Evolutionary conservation across 2,113 vertebrate species (phyloP).

Genomic region (Leptodactylus fuscus): DNA sequence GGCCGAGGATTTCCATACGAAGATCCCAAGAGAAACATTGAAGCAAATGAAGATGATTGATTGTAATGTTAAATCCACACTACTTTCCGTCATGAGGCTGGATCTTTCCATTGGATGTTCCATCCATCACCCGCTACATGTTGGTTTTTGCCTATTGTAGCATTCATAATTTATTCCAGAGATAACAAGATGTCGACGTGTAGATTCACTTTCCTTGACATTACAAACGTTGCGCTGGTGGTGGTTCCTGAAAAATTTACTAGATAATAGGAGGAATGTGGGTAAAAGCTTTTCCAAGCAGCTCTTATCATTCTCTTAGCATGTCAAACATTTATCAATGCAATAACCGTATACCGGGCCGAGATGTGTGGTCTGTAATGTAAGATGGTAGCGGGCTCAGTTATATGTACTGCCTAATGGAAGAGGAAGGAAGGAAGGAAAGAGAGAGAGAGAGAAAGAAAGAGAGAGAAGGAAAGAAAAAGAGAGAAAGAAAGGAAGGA

Average conservation of each 20-base stretch:
- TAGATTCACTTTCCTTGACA: background rate
- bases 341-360: no score
- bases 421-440: background rate
- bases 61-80: constrained; percentile 19
- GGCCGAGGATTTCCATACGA: background rate
- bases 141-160: constrained; percentile 3
- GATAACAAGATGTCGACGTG: background rate
- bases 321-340: background rate
- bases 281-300: constrained; percentile 47
- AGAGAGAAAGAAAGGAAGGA: background rate
- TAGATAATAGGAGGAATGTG: background rate
- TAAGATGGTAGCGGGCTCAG: no score
- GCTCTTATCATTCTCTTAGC: background rate
- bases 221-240: background rate
- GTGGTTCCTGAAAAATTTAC: constrained; percentile 22
- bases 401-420: background rate
- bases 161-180: constrained; percentile 24
- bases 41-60: constrained; percentile 35
- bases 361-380: no score
- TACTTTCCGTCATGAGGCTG: background rate
- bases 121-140: background rate
- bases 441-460: background rate
- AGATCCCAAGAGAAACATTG: constrained; percentile 29
- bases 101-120: constrained; percentile 33
- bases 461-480: background rate